These are phyloP conservation scores for Aldrovandia affinis DNA, from an alignment of 2,797 vertebrate species.

Conservation along the genomic window DNA sequence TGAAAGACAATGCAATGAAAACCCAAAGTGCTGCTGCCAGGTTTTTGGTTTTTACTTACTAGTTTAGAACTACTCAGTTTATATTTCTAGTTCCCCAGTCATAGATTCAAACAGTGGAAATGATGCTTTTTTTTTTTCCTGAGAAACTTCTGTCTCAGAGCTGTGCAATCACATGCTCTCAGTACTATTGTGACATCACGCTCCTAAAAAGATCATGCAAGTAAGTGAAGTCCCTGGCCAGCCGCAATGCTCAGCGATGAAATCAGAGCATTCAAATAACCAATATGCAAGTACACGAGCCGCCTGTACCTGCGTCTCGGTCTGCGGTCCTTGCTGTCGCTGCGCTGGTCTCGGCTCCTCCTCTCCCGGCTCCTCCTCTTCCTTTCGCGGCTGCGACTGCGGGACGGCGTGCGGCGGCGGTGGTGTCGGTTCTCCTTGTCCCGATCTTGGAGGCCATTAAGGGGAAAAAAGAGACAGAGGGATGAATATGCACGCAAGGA, in stretches of 20 bases:
- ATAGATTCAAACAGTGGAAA: not conserved
- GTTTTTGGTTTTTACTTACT: not conserved
- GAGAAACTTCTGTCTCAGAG: not conserved
- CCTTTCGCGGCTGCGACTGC: constrained; percentile 86
- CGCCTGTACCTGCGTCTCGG: constrained; percentile 75
- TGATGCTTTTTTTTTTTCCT: no score
- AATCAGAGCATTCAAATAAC: not conserved
- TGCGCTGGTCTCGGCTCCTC: constrained; percentile 84
- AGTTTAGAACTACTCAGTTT: no score
- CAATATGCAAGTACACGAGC: not conserved
- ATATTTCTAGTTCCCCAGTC: not conserved
- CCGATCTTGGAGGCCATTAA: constrained; percentile 70
- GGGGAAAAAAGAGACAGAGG: not conserved
- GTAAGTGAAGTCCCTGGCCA: not conserved
- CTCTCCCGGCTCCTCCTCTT: constrained; percentile 85
- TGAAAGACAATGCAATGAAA: not conserved
- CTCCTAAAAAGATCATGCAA: not conserved
- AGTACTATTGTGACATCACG: not conserved
- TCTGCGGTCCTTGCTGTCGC: constrained; percentile 86
- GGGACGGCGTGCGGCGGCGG: constrained; percentile 84
- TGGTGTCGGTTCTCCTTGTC: constrained; percentile 95
- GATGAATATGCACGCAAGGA: no score
- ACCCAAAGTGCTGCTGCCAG: not conserved
- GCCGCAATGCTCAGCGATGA: not conserved
- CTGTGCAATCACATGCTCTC: not conserved